Percentiles rank a stretch among this genome's conserved stretches.
Evolutionary conservation across 2,888 invertebrate genomes (phyloP).

Genomic region (Cosmia pyralina): DNA sequence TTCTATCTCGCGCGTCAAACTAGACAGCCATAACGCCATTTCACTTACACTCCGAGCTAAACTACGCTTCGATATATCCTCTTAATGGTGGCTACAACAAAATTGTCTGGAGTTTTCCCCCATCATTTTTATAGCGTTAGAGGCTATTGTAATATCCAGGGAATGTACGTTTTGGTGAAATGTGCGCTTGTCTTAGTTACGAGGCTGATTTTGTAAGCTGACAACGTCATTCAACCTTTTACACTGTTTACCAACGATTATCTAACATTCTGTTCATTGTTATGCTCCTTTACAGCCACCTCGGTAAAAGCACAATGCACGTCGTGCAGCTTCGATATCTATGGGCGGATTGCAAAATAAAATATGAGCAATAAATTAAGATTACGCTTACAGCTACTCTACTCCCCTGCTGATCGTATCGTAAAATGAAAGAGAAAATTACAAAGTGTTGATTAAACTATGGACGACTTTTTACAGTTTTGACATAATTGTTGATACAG

Average conservation of each 20-base stretch:
- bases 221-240: constrained; percentile 24
- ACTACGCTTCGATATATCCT: no score
- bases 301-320: constrained; percentile 48
- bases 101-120: constrained; percentile 36
- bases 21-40: no score
- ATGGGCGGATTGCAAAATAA: constrained; percentile 39
- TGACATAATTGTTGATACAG: constrained; percentile 15
- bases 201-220: constrained; percentile 11
- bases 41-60: no score
- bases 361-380: constrained; percentile 42
- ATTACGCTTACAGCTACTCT: constrained; percentile 36
- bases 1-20: no score
- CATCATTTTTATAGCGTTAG: constrained; percentile 16
- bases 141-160: constrained; percentile 13
- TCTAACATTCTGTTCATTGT: constrained; percentile 34
- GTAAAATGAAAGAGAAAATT: constrained; percentile 34
- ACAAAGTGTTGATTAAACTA: constrained; percentile 23
- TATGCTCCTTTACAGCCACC: constrained; percentile 15
- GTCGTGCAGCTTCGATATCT: constrained; percentile 37
- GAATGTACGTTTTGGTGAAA: background rate
- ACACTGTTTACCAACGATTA: constrained; percentile 31
- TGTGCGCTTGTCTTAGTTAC: background rate
- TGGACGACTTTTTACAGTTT: constrained; percentile 21
- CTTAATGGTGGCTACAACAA: constrained; percentile 33
- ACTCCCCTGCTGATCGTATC: constrained; percentile 43